These are phyloP conservation scores for Conger conger DNA, from an alignment of 2,113 vertebrate species.

Conservation along the genomic window DNA sequence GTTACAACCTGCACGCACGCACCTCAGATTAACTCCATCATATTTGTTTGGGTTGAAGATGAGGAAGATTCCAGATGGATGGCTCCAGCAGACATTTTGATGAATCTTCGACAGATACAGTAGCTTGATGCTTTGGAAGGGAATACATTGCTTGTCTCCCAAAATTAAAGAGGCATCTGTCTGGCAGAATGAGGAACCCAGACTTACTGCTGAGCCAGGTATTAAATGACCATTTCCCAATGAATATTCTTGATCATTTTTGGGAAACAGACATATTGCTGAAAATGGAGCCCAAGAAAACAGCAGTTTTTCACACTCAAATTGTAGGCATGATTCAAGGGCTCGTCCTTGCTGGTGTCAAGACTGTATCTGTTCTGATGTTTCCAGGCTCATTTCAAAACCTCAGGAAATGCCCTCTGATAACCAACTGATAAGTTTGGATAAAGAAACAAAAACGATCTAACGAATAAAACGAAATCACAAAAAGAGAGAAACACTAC, in stretches of 20 bases:
- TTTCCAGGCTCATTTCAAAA: too few relatives aligned
- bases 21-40: not conserved
- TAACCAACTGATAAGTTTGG: too few relatives aligned
- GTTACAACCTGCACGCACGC: not conserved
- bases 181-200: not conserved
- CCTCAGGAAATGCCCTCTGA: too few relatives aligned
- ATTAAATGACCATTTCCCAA: not conserved
- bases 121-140: too few relatives aligned
- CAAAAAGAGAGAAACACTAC: too few relatives aligned
- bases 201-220: not conserved
- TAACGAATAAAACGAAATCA: too few relatives aligned
- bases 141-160: not conserved
- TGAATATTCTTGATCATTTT: not conserved
- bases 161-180: not conserved
- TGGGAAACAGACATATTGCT: not conserved
- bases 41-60: not conserved
- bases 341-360: not conserved
- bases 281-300: not conserved
- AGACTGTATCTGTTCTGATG: not conserved
- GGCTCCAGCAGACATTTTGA: conserved; percentile 15
- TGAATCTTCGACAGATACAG: not conserved
- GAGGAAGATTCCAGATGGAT: not conserved
- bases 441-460: too few relatives aligned
- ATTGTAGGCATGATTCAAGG: not conserved
- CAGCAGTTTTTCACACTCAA: not conserved